Conservation (phyloP, 2,113 vertebrate species). For the Amia ocellicauda region DNA sequence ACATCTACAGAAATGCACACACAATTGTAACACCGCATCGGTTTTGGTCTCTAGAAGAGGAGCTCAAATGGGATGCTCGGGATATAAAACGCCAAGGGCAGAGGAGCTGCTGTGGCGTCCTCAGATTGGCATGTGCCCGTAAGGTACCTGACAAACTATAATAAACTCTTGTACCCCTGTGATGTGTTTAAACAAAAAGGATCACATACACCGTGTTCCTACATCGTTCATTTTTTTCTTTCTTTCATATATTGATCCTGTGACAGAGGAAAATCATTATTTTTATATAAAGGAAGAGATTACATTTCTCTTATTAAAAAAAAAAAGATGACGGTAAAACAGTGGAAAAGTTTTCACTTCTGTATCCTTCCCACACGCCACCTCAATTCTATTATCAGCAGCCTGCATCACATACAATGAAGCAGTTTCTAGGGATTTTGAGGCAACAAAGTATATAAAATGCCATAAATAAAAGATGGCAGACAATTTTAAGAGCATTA, state of each 20-base stretch:
- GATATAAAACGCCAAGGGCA: too few species aligned
- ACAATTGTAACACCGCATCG: too few species aligned
- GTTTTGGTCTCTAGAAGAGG: too few species aligned
- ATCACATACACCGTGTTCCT: neutral
- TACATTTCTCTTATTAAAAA: slow-evolving; percentile 42
- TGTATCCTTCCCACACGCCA: slow-evolving; percentile 25
- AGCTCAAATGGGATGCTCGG: too few species aligned
- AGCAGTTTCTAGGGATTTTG: slow-evolving; percentile 45
- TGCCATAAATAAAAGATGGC: slow-evolving; percentile 51
- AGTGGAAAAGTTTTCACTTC: slow-evolving; percentile 28
- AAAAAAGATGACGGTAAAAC: slow-evolving; percentile 10
- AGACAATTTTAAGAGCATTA: slow-evolving; percentile 53
- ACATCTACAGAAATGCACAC: too few species aligned
- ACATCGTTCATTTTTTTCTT: slow-evolving; percentile 16
- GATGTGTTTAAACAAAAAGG: neutral
- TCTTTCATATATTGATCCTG: slow-evolving; percentile 39
- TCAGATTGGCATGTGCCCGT: too few species aligned
- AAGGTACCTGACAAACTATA: too few species aligned
- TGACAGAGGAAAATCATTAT: slow-evolving; percentile 36
- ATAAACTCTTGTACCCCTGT: too few species aligned
- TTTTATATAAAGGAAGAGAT: slow-evolving; percentile 37
- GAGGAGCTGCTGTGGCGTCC: too few species aligned
- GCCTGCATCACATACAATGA: slow-evolving; percentile 44
- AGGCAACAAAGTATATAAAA: slow-evolving; percentile 49
- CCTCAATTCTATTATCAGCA: slow-evolving; percentile 44